Percentiles rank a stretch among this genome's conserved stretches.
These are phyloP conservation scores for Leptopilina drosophilae DNA, from an alignment of 2,888 invertebrate genomes.

Conservation along the genomic window DNA sequence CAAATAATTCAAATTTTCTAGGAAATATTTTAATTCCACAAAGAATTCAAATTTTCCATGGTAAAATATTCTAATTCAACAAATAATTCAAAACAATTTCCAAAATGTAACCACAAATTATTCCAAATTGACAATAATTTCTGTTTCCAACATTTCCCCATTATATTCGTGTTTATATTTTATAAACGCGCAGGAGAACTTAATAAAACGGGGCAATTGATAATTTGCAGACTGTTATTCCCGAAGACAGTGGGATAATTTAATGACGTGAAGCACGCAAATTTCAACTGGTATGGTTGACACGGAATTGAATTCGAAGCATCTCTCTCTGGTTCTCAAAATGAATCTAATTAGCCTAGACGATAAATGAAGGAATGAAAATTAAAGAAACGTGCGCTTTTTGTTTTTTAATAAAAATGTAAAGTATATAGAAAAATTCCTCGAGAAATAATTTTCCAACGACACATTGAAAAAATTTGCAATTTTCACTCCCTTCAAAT, in stretches of 20 bases:
- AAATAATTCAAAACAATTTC: too few relatives aligned
- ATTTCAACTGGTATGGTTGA: neutral
- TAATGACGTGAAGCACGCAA: constrained; percentile 26
- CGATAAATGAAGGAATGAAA: constrained; percentile 3
- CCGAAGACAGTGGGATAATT: neutral
- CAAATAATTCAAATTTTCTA: too few relatives aligned
- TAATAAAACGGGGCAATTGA: neutral
- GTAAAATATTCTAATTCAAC: too few relatives aligned
- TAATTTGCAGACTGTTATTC: neutral
- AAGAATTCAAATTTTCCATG: too few relatives aligned
- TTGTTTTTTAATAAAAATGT: too few relatives aligned
- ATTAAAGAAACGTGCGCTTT: neutral
- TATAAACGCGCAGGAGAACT: neutral
- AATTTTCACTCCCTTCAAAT: neutral
- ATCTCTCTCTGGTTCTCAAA: neutral
- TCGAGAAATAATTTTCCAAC: too few relatives aligned
- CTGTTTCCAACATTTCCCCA: neutral
- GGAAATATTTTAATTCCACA: too few relatives aligned
- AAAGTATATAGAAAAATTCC: too few relatives aligned
- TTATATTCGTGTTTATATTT: neutral
- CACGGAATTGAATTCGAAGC: neutral
- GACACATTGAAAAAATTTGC: neutral
- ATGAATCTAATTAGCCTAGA: neutral
- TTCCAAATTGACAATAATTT: neutral
- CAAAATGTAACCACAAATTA: too few relatives aligned